Percentiles rank a stretch among this genome's conserved stretches.
phyloP scores from a whole-genome alignment of 1,140 invertebrate genomes.

The Aethina tumida region DNA sequence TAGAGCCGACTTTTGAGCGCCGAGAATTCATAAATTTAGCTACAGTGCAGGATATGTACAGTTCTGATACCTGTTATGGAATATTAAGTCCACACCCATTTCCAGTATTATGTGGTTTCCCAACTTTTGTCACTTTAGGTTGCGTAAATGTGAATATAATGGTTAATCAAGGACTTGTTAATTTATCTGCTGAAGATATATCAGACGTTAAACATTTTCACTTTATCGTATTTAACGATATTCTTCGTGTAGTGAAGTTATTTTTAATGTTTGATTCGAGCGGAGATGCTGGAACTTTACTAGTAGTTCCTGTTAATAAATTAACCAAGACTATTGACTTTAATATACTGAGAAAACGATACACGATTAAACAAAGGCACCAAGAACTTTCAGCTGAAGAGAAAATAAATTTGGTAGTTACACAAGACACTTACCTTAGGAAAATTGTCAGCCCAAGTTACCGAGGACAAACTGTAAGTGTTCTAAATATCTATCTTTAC shows the following conservation, averaged over 20 bases:
- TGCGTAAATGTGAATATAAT: constrained; percentile 57
- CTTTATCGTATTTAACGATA: constrained; percentile 51
- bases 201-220: constrained; percentile 46
- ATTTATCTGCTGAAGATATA: constrained; percentile 45
- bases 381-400: constrained; percentile 40
- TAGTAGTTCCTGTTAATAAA: constrained; percentile 60
- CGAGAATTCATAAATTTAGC: constrained; percentile 13
- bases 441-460: constrained; percentile 83
- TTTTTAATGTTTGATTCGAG: constrained; percentile 62
- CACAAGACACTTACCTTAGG: constrained; percentile 49
- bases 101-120: constrained; percentile 58
- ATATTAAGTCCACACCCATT: constrained; percentile 48
- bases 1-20: constrained; percentile 20
- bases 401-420: constrained; percentile 50
- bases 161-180: constrained; percentile 41
- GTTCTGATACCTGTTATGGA: constrained; percentile 39
- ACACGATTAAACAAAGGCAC: constrained; percentile 25
- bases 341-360: constrained; percentile 41
- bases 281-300: constrained; percentile 54
- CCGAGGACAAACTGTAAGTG: constrained; percentile 41
- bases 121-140: constrained; percentile 76
- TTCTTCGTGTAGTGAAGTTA: constrained; percentile 66
- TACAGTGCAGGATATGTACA: constrained; percentile 22
- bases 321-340: constrained; percentile 49
- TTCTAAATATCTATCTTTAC: not conserved